Evolutionary conservation across 1,140 invertebrate species (phyloP), one percentile per base, ranked within the genome.

Genomic region (Formica selysi): DNA sequence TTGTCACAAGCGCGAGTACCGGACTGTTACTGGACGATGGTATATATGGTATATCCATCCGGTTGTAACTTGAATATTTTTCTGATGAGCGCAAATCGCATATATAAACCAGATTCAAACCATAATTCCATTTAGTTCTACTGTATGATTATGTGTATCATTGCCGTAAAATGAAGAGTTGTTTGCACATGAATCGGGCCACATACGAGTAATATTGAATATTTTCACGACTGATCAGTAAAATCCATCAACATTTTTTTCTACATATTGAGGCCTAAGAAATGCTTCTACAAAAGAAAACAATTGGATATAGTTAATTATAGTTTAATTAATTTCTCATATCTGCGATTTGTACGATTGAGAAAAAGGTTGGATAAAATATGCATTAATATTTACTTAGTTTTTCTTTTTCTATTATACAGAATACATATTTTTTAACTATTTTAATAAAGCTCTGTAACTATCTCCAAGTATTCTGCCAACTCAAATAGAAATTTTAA

Each of bases 31-130:
- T 13, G 13, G 13, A 48, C 3, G 0, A 16, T 48, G 16, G 16
- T 6, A 29, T 29, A 29, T 51, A 1, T 51, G 48, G 5, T 19
- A 51, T 19, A 51, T 51, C 16, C 16, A 3, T 59, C 13, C 36
- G 54, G 7, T 61, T 61, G 7, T 74, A 61, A 74, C 36, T 74
- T 36, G 54, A 16, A 59, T 76, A 61, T 36, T 65, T 65, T 65
- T 65, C 26, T 19, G 59, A 5, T 22, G 26, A 48, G 16, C n/a
- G 10, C 38, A 64, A 76, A 76, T 36, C 29, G 41, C 26, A 19
- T 16, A 19, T 51, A 51, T 61, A 65, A 78, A 48, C 41, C 19
- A 64, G 26, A 44, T 76, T 76, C 38, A 76, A 32, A 32, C 32
- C 0, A 32, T 32, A 32, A 32, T 32, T 32, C 3, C 32, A 78